Evolutionary conservation across 2,888 invertebrate genomes (phyloP).

Genomic region (Rhingia campestris): DNA sequence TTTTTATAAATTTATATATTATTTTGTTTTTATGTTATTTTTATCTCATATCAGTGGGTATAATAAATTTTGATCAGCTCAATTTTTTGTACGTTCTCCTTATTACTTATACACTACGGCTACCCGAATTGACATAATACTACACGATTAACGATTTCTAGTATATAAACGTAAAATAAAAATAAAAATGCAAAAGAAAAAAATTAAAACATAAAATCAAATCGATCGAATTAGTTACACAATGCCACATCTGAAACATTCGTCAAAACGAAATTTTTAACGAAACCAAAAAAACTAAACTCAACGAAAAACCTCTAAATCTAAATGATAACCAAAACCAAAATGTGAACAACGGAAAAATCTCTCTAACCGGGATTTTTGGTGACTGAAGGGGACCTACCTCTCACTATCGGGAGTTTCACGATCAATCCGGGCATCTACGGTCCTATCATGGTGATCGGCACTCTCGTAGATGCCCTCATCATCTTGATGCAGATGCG

Average conservation of each 20-base stretch:
- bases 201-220: constrained; percentile 6
- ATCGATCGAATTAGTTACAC: constrained; percentile 16
- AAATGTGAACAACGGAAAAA: constrained; percentile 24
- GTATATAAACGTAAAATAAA: constrained; percentile 6
- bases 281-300: constrained; percentile 7
- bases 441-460: constrained; percentile 88
- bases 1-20: constrained; percentile 3
- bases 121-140: constrained; percentile 34
- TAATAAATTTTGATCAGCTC: background rate
- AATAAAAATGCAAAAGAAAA: background rate
- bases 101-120: constrained; percentile 56
- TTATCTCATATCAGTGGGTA: background rate
- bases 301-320: background rate
- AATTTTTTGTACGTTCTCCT: constrained; percentile 52
- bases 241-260: constrained; percentile 9
- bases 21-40: background rate
- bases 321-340: constrained; percentile 8
- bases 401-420: constrained; percentile 95
- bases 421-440: constrained; percentile 88
- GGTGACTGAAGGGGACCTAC: constrained; percentile 84
- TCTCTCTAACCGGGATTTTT: constrained; percentile 60
- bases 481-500: constrained; percentile 87
- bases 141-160: constrained; percentile 28
- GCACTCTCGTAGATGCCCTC: constrained; percentile 95
- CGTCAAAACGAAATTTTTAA: constrained; percentile 6